Evolutionary conservation across 2,797 vertebrate genomes (phyloP), one percentile per base, ranked within the genome.

Genomic region (Natrix natrix): DNA sequence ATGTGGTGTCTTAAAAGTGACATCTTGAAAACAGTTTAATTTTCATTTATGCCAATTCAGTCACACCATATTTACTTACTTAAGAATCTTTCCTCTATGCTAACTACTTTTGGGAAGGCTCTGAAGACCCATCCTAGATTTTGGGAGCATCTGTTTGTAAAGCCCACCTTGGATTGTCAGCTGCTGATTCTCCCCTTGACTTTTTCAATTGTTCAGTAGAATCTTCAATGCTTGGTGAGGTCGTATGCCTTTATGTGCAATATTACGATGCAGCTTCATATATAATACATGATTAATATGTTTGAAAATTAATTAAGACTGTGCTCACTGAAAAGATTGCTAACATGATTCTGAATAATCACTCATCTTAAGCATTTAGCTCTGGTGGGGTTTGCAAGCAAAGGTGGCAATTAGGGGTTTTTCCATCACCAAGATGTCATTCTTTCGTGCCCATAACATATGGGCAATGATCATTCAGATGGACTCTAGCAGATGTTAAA

Each of bases 281-380:
- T 89, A 83, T 78, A 95, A 66, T 90, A 74, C 89, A 78, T 94
- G 96, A 96, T 95, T 95, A 96, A 94, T 94, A 93, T 60, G 90
- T 86, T 95, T 92, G 90, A 94, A 96, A 96, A 97, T 96, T 94
- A 96, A 96, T 97, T 95, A 96, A 92, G 86, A 24, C 86, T 52
- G 61, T 92, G 26, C 32, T 94, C 60, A 87, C 17, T 87, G 89
- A 95, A 92, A 93, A 92, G 88, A 92, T 94, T 95, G 0, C 92
- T 95, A 95, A 95, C 86, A 92, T 20, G 86, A 95, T 94, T 96
- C 93, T 95, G 93, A 96, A 96, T 95, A 95, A 95, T 95, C 90
- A 90, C 90, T 93, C 95, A 93, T 95, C 94, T 95, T 91, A 88
- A 87, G 90, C 91, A 93, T 96, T 95, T 93, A 93, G 17, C 93